phyloP scores from a whole-genome alignment of 1,140 invertebrate genomes.

The Drosophila guanche region DNA sequence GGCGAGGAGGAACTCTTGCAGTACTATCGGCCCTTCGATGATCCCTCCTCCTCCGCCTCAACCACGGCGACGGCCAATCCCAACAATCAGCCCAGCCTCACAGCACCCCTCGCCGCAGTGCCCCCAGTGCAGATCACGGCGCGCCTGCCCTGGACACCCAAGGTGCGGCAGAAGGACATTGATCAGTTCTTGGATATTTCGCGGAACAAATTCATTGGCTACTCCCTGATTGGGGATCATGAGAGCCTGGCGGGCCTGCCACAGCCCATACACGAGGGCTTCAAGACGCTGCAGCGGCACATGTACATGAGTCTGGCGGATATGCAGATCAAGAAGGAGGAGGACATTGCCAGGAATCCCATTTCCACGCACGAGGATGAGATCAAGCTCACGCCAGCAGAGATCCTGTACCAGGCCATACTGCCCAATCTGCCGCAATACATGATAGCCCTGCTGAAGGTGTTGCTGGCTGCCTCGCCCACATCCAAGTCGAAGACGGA shows the following conservation, averaged over 20 bases:
- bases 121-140: constrained; percentile 78
- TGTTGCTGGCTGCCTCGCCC: constrained; percentile 97
- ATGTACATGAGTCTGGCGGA: constrained; percentile 93
- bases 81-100: constrained; percentile 71
- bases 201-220: constrained; percentile 97
- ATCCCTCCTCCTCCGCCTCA: constrained; percentile 75
- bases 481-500: constrained; percentile 99
- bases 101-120: constrained; percentile 51
- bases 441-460: constrained; percentile 98
- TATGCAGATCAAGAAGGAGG: constrained; percentile 92
- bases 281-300: constrained; percentile 94
- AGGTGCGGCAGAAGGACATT: constrained; percentile 97
- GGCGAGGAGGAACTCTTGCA: constrained; percentile 85
- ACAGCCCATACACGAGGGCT: constrained; percentile 97
- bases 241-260: constrained; percentile 96
- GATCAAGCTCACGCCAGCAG: constrained; percentile 91
- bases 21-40: constrained; percentile 85
- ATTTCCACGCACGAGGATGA: constrained; percentile 90
- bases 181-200: constrained; percentile 96
- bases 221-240: constrained; percentile 92
- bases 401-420: constrained; percentile 96
- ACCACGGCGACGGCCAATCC: constrained; percentile 71
- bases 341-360: constrained; percentile 91
- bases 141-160: constrained; percentile 95
- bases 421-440: constrained; percentile 97